Base-by-base conservation (phyloP, 2,888 invertebrate genomes). In the Panzeria rudis region DNA sequence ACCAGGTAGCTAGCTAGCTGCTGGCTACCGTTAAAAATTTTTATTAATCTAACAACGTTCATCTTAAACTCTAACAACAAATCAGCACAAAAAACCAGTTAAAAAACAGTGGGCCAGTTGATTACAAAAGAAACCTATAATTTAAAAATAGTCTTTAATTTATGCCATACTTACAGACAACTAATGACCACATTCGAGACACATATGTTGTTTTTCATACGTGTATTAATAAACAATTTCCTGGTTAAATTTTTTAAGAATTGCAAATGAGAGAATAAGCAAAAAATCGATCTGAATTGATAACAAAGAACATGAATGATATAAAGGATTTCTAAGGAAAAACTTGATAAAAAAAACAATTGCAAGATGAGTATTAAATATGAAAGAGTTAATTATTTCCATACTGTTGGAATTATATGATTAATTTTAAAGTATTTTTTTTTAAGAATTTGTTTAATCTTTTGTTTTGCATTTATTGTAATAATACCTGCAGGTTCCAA, bases 301-400 rank as follows among this genome's bases (percentile, higher is more conserved):
- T 54, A 81, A 81, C 73, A 69, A 79, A 80, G 38, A 64, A 66
- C 44, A 17, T 54, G 56, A 17, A 56, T 73, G 59, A 35, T 29
- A 62, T 17, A 64, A 82, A 84, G 66, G 54, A 84, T 81, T 84
- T 81, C 77, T 61, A 73, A 81, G 71, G 83, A 84, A 76, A 17
- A n/a, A 76, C 29, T 59, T 38, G 35, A 73, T 52, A 8, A 44
- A 35, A 17, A 38, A 76, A 50, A 50, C n/a, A 59, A 68, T 17
- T 17, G 23, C 47, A n/a, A 29, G 17, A 38, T 17, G 44, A 79
- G 32, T 25, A 61, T 35, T 13, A 72, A 64, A 72, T 62, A 8
- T 35, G 56, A 47, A 17, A n/a, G 6, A 38, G 59, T n/a, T 68
- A 29, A 50, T 50, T 59, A 25, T 25, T 56, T 6, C 29, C 6